Percentiles rank a stretch among this genome's conserved stretches.
phyloP scores from a whole-genome alignment of 2,797 vertebrate species.

The Neopelma chrysocephalum region DNA sequence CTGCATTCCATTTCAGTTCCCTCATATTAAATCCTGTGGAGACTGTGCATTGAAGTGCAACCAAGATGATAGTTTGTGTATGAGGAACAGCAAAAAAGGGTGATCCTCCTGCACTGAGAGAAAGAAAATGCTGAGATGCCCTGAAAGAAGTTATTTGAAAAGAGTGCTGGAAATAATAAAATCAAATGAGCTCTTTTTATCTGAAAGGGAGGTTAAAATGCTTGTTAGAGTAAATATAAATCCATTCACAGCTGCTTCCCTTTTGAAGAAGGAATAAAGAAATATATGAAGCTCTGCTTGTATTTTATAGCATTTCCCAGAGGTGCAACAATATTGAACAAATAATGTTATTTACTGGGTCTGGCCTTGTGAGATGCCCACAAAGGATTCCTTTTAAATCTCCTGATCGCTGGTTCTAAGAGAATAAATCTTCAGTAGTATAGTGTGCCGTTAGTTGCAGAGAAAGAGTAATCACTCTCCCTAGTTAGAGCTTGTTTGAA shows the following conservation, averaged over 20 bases:
- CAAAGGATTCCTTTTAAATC: neutral
- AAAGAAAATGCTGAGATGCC: slow-evolving; percentile 23
- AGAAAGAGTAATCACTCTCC: neutral
- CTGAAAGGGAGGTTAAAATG: slow-evolving; percentile 34
- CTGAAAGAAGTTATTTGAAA: slow-evolving; percentile 1
- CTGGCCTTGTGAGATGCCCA: neutral
- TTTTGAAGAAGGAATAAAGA: slow-evolving; percentile 1
- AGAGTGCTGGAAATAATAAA: slow-evolving; percentile 31
- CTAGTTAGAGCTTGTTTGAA: neutral
- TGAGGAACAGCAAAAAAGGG: slow-evolving; percentile 28
- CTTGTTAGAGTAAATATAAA: slow-evolving; percentile 30
- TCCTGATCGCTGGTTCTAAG: neutral
- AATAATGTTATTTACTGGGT: slow-evolving; percentile 6
- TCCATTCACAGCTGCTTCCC: neutral
- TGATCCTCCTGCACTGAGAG: neutral
- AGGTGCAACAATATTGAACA: neutral
- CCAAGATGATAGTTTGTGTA: slow-evolving; percentile 44
- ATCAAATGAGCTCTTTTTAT: slow-evolving; percentile 10
- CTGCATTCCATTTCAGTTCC: neutral
- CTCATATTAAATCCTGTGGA: neutral
- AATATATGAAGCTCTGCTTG: neutral
- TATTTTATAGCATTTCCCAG: neutral
- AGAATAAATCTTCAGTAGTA: neutral
- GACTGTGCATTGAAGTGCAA: slow-evolving; percentile 22
- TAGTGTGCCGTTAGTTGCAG: neutral